Evolutionary conservation across 2,113 vertebrate genomes (phyloP).

Genomic region (Ginglymostoma cirratum): DNA sequence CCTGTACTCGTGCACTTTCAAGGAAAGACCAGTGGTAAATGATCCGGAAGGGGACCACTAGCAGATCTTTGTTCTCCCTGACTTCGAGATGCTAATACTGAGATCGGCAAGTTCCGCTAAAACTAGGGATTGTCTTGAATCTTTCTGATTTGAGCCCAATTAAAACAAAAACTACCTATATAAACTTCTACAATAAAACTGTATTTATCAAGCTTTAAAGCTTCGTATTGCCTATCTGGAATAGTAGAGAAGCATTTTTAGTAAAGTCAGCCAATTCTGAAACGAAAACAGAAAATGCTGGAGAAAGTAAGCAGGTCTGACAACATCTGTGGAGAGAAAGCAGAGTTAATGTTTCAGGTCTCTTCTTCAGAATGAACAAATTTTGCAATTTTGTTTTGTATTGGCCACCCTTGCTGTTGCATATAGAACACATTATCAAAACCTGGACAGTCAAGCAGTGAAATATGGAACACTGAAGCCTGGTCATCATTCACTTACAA

Average conservation of each 20-base stretch:
- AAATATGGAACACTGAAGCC: too few species aligned
- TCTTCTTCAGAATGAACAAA: background rate
- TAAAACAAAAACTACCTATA: background rate
- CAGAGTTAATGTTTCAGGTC: too few species aligned
- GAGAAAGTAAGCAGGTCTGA: too few species aligned
- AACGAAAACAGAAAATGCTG: too few species aligned
- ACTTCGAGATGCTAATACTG: background rate
- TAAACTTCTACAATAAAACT: background rate
- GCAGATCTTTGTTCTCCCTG: background rate
- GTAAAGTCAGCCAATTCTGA: background rate
- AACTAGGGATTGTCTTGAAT: background rate
- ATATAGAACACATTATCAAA: background rate
- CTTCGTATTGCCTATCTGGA: background rate
- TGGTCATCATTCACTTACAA: too few species aligned
- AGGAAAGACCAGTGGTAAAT: background rate
- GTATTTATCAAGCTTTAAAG: background rate
- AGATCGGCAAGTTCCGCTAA: background rate
- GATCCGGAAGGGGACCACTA: background rate
- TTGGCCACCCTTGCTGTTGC: background rate
- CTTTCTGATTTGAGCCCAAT: background rate
- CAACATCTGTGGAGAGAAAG: too few species aligned
- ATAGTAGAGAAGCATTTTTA: background rate
- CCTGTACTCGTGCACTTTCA: background rate
- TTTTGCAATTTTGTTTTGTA: background rate
- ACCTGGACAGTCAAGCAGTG: too few species aligned